Evolutionary conservation across 2,113 vertebrate genomes (phyloP), one percentile per base, ranked within the genome.

Genomic region (Seriola aureovittata): DNA sequence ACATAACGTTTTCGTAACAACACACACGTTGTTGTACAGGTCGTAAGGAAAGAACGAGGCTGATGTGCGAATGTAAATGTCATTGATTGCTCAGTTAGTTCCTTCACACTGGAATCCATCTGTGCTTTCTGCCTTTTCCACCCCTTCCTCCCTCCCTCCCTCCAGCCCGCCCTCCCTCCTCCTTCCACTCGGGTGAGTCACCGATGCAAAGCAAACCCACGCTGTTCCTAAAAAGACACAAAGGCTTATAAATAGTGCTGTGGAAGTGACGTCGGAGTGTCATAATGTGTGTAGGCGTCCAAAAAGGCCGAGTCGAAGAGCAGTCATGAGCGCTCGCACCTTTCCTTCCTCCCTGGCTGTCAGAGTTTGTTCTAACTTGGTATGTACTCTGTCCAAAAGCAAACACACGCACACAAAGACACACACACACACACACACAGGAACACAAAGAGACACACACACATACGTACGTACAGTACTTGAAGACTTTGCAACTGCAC

Each of bases 181-280:
- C 87, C 84, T 62, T 85, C 86, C 86, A 91, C 94, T 93, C 93
- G 87, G 87, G 90, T 97, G 97, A 98, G 95, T 99, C 97, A 97
- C 92, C 80, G 86, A 85, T 93, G 95, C 94, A 91, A 95, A 95
- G 94, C 77, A 92, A 94, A 94, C 96, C 96, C 95, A 96, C 96
- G 95, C 68, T 78, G 95, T 97, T 98, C 96, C 96, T 97, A 96
- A 97, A 98, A 97, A 97, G 96, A 97, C 93, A 97, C 95, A 97
- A 97, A 96, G 94, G 93, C 91, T 88, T 95, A 97, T 96, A 98
- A 98, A 98, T 98, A 99, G 96, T 88, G 0, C 91, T 93, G 95
- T 95, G 95, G 95, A 96, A 96, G 95, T 95, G 94, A 96, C 95
- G 95, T 96, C 91, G 67, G 96, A 91, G 95, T 94, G 92, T 95